Base-by-base conservation (phyloP, 2,797 vertebrate genomes). In the Scleropages formosus region DNA sequence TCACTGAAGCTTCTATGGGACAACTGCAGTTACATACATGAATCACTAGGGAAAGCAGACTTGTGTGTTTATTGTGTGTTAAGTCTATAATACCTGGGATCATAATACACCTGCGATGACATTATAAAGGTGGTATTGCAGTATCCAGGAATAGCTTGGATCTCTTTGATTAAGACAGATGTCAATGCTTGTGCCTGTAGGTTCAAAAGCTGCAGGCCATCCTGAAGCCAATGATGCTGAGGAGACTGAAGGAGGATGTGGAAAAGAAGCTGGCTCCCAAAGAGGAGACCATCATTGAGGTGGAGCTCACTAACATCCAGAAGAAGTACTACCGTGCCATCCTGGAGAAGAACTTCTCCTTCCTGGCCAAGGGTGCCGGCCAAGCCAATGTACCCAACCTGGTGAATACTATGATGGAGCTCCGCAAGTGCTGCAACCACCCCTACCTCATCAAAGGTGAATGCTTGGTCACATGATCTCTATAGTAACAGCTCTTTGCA, bases 381-480 rank as follows among this genome's bases (percentile, higher is more conserved):
- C 96, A 98, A 81, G 91, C 95, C n/a, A 99, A 99, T n/a, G 96
- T 99, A 63, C 98, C 98, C 76, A 99, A 99, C 82, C 90, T 99
- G 77, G 95, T 99, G 78, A 99, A 99, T 88, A 99, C 98, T 64
- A 98, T 99, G 97, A 99, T 99, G 98, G 98, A 99, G 86, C 92
- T 99, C 76, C 92, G 98, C 78, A 99, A 99, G 82, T 99, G 98
- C 83, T 99, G 98, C 85, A 99, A 99, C 90, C 98, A 99, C 82
- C 97, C 97, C 44, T 99, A 99, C 91, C 96, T 99, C 89, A 99
- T 99, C 85, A 99, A 98, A 93, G 94, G 94, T 95, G 72, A 53
- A n/a, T 26, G 49, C 69, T 39, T 24, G 7, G 39, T n/a, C 13
- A n/a, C 18, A 13, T n/a, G 18, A 58, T n/a, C 53, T 13, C 3